Base-by-base conservation (phyloP, 2,797 vertebrate genomes). In the Sylvilagus floridanus region DNA sequence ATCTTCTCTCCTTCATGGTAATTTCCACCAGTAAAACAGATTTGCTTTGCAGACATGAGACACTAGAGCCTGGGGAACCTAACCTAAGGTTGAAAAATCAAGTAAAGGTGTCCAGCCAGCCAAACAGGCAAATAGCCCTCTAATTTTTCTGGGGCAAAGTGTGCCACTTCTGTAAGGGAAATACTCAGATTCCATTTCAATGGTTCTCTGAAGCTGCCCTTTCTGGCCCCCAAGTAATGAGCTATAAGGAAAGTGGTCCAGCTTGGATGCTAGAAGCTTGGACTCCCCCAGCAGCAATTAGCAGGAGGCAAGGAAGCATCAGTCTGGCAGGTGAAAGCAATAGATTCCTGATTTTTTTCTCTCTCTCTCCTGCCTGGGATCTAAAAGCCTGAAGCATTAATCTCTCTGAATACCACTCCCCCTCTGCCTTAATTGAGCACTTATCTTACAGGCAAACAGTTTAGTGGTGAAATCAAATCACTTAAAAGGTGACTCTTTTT, bases 381-480 rank as follows among this genome's bases (percentile, higher is more conserved):
- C 77, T 96, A 89, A 97, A 96, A 96, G 87, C 73, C 89, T 95
- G 54, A 69, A 95, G 72, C 35, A 76, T 84, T 78, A 69, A 50
- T 92, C 90, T 93, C 76, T 93, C 65, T 92, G 60, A 91, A 77
- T 50, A 21, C 54, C 35, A 5, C 54, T 83, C 73, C 85, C 68
- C 37, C 9, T 54, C 73, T 57, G 50, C 71, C 88, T 93, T 94
- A 90, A 89, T 93, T 94, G 62, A 92, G 78, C 88, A 81, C 86
- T 95, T 95, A 95, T 86, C 89, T 96, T 90, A 79, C 17, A 35
- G 28, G 76, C 75, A 88, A 95, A 88, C 37, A 69, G 78, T 82
- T 93, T 83, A 76, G 65, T 79, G 79, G 78, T 90, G 84, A 96
- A 96, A 95, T 96, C 78, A 88, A 96, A 97, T 97, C 93, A 81